Evolutionary conservation across 2,113 vertebrate species (phyloP).

Genomic region (Zootoca vivipara): DNA sequence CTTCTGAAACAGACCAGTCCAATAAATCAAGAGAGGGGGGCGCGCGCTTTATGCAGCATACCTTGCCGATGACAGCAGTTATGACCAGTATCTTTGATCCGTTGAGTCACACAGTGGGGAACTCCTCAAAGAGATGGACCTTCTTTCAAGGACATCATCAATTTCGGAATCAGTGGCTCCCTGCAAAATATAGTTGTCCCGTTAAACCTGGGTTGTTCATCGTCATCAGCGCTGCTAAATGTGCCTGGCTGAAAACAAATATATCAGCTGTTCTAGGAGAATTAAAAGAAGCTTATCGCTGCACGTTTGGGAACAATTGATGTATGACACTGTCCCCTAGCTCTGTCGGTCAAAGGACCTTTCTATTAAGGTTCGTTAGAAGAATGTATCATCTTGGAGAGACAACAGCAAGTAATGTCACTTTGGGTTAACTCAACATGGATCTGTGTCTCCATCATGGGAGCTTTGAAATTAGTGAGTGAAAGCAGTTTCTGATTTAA

Average conservation of each 20-base stretch:
- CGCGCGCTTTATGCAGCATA: slow-evolving; percentile 41
- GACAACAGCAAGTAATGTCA: neutral
- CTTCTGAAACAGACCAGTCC: slow-evolving; percentile 3
- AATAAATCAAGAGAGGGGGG: slow-evolving; percentile 13
- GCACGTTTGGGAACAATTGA: neutral
- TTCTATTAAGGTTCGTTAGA: neutral
- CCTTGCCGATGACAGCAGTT: slow-evolving; percentile 35
- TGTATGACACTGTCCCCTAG: neutral
- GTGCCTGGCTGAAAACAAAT: slow-evolving; percentile 12
- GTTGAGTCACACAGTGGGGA: slow-evolving; percentile 16
- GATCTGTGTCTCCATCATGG: neutral
- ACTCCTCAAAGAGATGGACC: slow-evolving; percentile 55
- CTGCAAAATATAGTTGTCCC: slow-evolving; percentile 60
- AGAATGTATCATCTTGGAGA: neutral
- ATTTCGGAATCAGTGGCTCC: slow-evolving; percentile 73
- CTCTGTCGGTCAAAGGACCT: neutral
- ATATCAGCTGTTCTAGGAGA: neutral
- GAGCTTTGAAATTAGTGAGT: neutral
- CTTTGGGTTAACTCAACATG: neutral
- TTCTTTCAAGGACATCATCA: slow-evolving; percentile 65
- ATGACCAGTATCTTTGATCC: slow-evolving; percentile 54
- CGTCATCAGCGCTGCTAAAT: neutral
- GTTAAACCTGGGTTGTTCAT: neutral
- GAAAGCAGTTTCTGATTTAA: neutral
- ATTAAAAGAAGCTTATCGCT: neutral